Conservation (phyloP, 2,888 invertebrate genomes). For the Incurvaria masculella region DNA sequence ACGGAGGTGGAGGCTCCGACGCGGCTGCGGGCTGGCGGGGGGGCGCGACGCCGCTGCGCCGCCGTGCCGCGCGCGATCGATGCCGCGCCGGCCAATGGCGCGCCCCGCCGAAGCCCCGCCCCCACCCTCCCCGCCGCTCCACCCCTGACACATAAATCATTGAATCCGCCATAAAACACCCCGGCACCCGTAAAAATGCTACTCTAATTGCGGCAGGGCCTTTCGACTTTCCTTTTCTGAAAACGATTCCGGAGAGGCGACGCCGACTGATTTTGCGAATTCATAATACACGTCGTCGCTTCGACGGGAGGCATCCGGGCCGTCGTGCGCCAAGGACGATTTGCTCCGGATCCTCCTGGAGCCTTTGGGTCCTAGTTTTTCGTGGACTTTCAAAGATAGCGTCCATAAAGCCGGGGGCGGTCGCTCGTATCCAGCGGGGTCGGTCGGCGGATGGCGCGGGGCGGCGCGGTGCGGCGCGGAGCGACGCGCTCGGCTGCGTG, state of each 20-base stretch:
- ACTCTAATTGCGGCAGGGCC: slow-evolving; percentile 48
- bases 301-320: too few species aligned
- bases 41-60: slow-evolving; percentile 46
- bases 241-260: slow-evolving; percentile 7
- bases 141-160: slow-evolving; percentile 54
- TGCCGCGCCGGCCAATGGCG: slow-evolving; percentile 54
- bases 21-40: slow-evolving; percentile 28
- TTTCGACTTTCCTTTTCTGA: slow-evolving; percentile 37
- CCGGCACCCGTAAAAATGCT: slow-evolving; percentile 54
- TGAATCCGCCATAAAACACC: slow-evolving; percentile 55
- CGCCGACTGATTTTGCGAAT: too few species aligned
- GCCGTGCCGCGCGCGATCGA: slow-evolving; percentile 51
- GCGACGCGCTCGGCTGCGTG: too few species aligned
- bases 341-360: too few species aligned
- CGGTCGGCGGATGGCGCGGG: too few species aligned
- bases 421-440: too few species aligned
- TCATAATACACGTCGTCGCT: too few species aligned
- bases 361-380: too few species aligned
- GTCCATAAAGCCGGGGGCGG: too few species aligned
- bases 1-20: slow-evolving; percentile 49
- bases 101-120: slow-evolving; percentile 37
- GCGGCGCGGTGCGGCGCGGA: too few species aligned
- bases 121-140: slow-evolving; percentile 38
- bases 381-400: too few species aligned
- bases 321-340: too few species aligned